phyloP scores from a whole-genome alignment of 2,797 vertebrate genomes.

The Siniperca scherzeri region DNA sequence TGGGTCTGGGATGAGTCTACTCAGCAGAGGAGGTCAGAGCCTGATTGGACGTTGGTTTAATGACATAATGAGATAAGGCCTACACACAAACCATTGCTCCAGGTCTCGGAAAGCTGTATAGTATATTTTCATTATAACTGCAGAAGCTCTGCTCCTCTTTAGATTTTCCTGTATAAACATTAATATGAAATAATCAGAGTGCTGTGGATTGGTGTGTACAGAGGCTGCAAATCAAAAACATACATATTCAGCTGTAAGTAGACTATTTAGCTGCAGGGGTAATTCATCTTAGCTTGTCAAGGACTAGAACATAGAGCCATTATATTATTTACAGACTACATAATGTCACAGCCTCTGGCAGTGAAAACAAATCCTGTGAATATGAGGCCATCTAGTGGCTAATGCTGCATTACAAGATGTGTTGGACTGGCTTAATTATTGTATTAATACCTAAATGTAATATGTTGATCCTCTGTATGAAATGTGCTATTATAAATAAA shows the following conservation, averaged over 20 bases:
- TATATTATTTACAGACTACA: neutral
- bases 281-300: conserved; percentile 19
- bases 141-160: conserved; percentile 2
- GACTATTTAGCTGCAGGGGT: neutral
- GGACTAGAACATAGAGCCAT: neutral
- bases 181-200: neutral
- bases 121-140: conserved; percentile 19
- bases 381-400: conserved; percentile 71
- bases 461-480: conserved; percentile 23
- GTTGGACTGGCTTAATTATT: neutral
- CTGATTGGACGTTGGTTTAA: conserved; percentile 74
- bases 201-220: neutral
- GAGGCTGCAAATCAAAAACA: neutral
- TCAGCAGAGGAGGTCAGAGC: conserved; percentile 69
- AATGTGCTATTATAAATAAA: neutral
- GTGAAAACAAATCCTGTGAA: conserved; percentile 31
- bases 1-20: conserved; percentile 61
- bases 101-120: conserved; percentile 21
- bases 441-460: conserved; percentile 55
- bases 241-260: neutral
- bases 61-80: conserved; percentile 79
- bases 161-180: neutral
- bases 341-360: neutral
- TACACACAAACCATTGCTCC: conserved; percentile 39
- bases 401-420: neutral